phyloP scores from a whole-genome alignment of 2,113 vertebrate genomes.

The Taurulus bubalis region DNA sequence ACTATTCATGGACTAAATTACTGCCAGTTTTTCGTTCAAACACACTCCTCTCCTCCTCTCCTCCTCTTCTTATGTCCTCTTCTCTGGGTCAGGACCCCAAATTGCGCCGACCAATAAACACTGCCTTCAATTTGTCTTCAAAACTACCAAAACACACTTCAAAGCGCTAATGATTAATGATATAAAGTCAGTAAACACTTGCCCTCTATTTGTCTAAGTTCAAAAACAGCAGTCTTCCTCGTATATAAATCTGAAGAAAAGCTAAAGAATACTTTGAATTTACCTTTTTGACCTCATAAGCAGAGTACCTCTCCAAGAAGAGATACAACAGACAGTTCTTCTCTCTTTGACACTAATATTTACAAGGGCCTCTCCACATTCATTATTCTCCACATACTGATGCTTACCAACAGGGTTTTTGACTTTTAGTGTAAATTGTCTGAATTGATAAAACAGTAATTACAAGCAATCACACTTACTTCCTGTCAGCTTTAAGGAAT shows the following conservation, averaged over 20 bases:
- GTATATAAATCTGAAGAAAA: slow-evolving; percentile 41
- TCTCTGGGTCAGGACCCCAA: slow-evolving; percentile 44
- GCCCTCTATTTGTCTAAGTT: slow-evolving; percentile 19
- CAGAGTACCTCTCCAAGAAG: not conserved
- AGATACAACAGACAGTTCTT: not conserved
- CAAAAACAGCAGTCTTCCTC: slow-evolving; percentile 27
- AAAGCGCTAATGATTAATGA: slow-evolving; percentile 52
- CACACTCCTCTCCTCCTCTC: slow-evolving; percentile 27
- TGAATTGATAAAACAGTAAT: not conserved
- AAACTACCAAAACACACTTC: slow-evolving; percentile 64
- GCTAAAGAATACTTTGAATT: slow-evolving; percentile 48
- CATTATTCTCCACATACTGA: not conserved
- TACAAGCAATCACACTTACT: not conserved
- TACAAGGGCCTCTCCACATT: slow-evolving; percentile 12
- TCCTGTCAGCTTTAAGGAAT: not conserved
- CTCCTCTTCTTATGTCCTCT: slow-evolving; percentile 12
- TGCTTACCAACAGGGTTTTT: not conserved
- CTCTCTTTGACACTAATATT: slow-evolving; percentile 37
- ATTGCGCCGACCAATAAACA: slow-evolving; percentile 41
- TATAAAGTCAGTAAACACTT: slow-evolving; percentile 54
- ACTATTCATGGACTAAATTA: not conserved
- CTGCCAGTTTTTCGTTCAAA: slow-evolving; percentile 8
- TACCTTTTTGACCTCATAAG: slow-evolving; percentile 39
- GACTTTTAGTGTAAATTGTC: not conserved
- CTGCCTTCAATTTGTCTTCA: slow-evolving; percentile 54